Evolutionary conservation across 2,113 vertebrate genomes (phyloP), one percentile per base, ranked within the genome.

Genomic region (Aleadryas rufinucha): DNA sequence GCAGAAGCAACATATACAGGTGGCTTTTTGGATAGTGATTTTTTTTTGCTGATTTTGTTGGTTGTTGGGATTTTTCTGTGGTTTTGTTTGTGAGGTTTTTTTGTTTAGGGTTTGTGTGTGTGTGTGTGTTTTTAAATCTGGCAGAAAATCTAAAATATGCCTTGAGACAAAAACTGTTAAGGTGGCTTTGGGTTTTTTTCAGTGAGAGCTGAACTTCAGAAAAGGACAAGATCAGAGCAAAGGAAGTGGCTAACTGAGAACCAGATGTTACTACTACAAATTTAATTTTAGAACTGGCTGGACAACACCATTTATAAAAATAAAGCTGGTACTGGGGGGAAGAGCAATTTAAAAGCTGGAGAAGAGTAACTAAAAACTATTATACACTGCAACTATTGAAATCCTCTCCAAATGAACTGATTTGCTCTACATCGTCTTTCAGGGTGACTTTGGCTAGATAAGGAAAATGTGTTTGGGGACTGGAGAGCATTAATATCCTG

Each of bases 391-490:
- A 77, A 7, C 35, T 90, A 65, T 44, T 82, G 66, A 85, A 79
- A 92, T 80, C 93, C 27, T 53, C 20, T 89, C 52, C 77, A 82
- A 90, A 78, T 74, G 26, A 86, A 86, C 20, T 71, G 49, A 37
- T 90, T 76, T 89, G 20, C 44, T 81, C 69, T 71, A 35, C 30
- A 26, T 63, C 1, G 0, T 63, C 63, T 93, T 93, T 96, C 78
- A 96, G 84, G 71, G 91, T 97, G 94, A 97, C 94, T 96, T 97
- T 97, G 75, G 33, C 53, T 89, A 86, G 64, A 81, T 80, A 83
- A 42, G 1, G 13, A 83, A 79, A 89, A 80, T 71, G 45, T 79
- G 61, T 91, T 68, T 86, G 83, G 90, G 93, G 91, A 92, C 64
- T 6, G 3, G 26, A 70, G 28, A 74, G 54, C 45, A 77, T 59